Evolutionary conservation across 2,888 invertebrate species (phyloP), one percentile per base, ranked within the genome.

Genomic region (Hartigia nigra): DNA sequence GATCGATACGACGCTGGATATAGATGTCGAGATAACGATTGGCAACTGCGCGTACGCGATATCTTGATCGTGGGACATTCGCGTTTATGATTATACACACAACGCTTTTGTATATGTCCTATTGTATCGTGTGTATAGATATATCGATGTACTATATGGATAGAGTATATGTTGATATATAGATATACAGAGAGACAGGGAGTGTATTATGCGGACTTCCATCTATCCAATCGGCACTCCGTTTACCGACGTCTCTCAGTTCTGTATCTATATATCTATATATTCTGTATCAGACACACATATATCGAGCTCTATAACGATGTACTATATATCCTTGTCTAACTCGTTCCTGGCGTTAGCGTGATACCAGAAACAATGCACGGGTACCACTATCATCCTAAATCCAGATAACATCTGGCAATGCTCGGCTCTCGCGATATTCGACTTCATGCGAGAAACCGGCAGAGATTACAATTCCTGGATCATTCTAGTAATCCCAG

Each of bases 1-100:
- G 82, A 84, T 82, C 84, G 86, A 82, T 83, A 78, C 69, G 83
- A 78, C 69, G 83, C 82, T 78, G 84, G 86, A 86, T 86, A 84
- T 81, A 84, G 87, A 86, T 84, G 85, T 86, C 85, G 82, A 82
- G 84, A 83, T 84, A 87, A 87, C 87, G 87, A 86, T 87, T 83
- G 84, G 83, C 55, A 81, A 82, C 77, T 76, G 83, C 81, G 76
- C 78, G 78, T 81, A 80, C 75, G 80, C 75, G 80, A 82, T 87
- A 87, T 86, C 87, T 83, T 82, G 87, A 86, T 87, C 82, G 55
- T 23, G 55, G 55, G 23, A 55, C 55, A 72, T 23, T 72, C 72
- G 72, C 23, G 23, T 31, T 72, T 72, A 72, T 31, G 31, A 31
- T 72, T 31, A 35, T 72, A 35, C 31, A 31, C 72, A 14, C 11